Base-by-base conservation (phyloP, 1,140 invertebrate species). In the Bombus affinis region DNA sequence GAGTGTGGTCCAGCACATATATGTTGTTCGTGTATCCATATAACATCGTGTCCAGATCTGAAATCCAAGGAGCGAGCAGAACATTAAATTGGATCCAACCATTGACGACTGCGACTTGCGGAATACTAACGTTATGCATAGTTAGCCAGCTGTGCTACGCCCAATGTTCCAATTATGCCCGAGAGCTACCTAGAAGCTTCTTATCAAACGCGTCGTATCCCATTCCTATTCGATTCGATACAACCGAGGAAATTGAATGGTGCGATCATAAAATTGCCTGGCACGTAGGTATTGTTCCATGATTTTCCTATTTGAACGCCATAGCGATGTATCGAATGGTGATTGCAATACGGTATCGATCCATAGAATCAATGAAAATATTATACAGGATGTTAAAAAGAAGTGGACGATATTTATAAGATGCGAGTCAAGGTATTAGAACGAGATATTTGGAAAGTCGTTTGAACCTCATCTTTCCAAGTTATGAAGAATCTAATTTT, bases 11-110 rank as follows among this genome's bases (percentile, higher is more conserved):
- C 91, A 95, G 85, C 72, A 95, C 93, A 79, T 95, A 95, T 90
- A 95, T 95, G 79, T 93, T 93, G 80, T 94, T 95, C 84, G 94
- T 95, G 89, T 95, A 95, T 83, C 94, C 94, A 88, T 95, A 95
- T 81, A 95, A 91, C 94, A 95, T 94, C 72, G 92, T 94, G 91
- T 94, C 93, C 86, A 95, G 92, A 92, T 95, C 94, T 95, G 93
- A 76, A 95, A 94, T 81, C 86, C 85, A 89, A 92, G 88, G 75
- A 91, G 65, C 76, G 70, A 80, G 66, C 44, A 59, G 71, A 88
- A 90, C 89, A 83, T 90, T 90, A 88, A 90, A 90, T 90, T 90
- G 86, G 82, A 85, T 90, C 77, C 70, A 86, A 89, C 71, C 76
- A 75, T 85, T 80, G 66, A 72, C 80, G 25, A 79, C 37, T n/a